phyloP scores from a whole-genome alignment of 2,113 vertebrate species.

The Crotalus helleri region DNA sequence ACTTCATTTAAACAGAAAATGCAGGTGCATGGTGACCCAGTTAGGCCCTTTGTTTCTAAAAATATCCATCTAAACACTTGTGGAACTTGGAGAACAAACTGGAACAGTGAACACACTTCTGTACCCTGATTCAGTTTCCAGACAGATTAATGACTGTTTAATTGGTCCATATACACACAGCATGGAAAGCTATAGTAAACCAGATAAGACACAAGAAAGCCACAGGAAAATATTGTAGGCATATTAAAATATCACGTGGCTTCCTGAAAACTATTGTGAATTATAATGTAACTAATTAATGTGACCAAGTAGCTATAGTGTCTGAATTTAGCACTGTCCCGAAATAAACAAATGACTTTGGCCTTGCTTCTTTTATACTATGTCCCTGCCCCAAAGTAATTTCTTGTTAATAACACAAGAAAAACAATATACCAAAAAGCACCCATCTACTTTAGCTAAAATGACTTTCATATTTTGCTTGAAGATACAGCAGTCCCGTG shows the following conservation, averaged over 20 bases:
- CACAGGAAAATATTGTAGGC: neutral
- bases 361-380: neutral
- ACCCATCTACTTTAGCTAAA: conserved; percentile 31
- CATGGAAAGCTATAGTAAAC: neutral
- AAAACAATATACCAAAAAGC: neutral
- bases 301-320: neutral
- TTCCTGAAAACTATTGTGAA: neutral
- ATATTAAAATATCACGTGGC: neutral
- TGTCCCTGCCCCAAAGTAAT: neutral
- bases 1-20: neutral
- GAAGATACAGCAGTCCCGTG: conserved; percentile 19
- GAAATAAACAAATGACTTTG: neutral
- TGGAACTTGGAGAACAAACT: neutral
- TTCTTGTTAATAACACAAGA: neutral
- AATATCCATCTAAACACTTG: neutral
- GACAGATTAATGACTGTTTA: neutral
- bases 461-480: conserved; percentile 43
- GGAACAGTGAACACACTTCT: neutral
- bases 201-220: neutral
- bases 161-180: neutral
- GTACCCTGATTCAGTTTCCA: neutral
- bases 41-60: neutral
- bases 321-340: neutral
- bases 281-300: neutral
- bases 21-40: neutral